Percentiles rank a stretch among this genome's conserved stretches.
Conservation (phyloP, 2,888 invertebrate genomes). For the Lapara coniferarum region DNA sequence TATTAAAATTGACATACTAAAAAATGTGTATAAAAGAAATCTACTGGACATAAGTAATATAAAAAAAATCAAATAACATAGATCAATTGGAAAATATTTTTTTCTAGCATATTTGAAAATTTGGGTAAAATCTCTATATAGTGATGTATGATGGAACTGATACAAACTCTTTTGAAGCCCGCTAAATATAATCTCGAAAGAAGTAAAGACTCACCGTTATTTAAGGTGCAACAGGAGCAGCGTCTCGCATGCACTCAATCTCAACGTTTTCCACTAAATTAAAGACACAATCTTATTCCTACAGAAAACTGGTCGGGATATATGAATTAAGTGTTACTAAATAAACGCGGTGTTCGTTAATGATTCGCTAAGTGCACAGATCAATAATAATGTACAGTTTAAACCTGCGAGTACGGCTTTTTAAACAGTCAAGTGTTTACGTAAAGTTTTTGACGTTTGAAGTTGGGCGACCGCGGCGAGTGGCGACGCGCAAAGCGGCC, state of each 20-base stretch:
- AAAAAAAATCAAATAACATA: background rate
- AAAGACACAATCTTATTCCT: conserved; percentile 58
- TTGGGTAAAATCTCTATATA: background rate
- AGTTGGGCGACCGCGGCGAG: conserved; percentile 44
- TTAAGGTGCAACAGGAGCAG: conserved; percentile 77
- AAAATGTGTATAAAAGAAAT: too few species aligned
- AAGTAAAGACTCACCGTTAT: conserved; percentile 72
- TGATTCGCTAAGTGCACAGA: conserved; percentile 42
- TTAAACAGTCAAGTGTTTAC: conserved; percentile 56
- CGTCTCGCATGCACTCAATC: conserved; percentile 64
- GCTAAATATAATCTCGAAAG: conserved; percentile 31
- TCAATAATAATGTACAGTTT: conserved; percentile 45
- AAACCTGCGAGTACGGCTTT: conserved; percentile 42
- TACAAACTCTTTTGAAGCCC: background rate
- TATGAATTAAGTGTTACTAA: conserved; percentile 26
- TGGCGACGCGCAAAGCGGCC: conserved; percentile 54
- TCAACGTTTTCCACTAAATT: conserved; percentile 74
- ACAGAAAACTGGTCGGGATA: conserved; percentile 49
- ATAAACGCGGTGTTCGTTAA: conserved; percentile 33
- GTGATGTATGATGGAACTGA: too few species aligned
- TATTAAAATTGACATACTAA: too few species aligned
- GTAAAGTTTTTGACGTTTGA: conserved; percentile 74
- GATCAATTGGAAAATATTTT: background rate
- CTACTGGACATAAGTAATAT: too few species aligned
- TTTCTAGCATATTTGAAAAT: background rate